These are phyloP conservation scores for Anoncus sp. DNA, from an alignment of 2,888 invertebrate species.

Conservation along the genomic window DNA sequence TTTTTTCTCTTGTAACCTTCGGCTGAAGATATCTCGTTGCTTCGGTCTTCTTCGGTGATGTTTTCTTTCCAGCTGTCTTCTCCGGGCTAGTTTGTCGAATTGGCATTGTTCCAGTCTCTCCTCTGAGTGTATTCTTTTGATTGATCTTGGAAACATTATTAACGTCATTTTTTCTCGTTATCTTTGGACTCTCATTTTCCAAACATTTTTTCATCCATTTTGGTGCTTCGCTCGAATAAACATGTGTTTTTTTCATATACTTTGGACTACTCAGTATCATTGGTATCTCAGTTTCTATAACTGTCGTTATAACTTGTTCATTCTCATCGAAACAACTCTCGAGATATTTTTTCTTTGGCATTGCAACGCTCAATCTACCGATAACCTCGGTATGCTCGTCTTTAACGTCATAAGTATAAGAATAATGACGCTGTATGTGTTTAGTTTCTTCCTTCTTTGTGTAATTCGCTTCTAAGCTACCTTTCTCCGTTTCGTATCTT, in stretches of 20 bases:
- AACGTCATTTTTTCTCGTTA: constrained; percentile 61
- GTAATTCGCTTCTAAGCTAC: constrained; percentile 53
- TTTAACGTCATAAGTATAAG: constrained; percentile 79
- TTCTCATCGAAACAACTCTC: constrained; percentile 81
- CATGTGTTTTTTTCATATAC: constrained; percentile 75
- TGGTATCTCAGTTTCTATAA: constrained; percentile 79
- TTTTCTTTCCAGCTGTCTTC: constrained; percentile 68
- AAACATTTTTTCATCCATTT: constrained; percentile 79
- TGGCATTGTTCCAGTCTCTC: constrained; percentile 39
- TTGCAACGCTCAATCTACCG: constrained; percentile 71
- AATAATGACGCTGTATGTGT: constrained; percentile 79
- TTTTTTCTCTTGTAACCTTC: constrained; percentile 55
- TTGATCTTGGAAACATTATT: constrained; percentile 54
- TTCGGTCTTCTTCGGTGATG: constrained; percentile 69
- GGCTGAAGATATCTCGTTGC: constrained; percentile 55
- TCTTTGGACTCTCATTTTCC: constrained; percentile 68
- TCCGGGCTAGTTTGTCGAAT: constrained; percentile 57
- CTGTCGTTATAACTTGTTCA: constrained; percentile 80
- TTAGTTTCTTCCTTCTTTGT: constrained; percentile 65
- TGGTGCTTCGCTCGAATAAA: constrained; percentile 77
- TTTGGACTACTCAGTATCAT: constrained; percentile 76
- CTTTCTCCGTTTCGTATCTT: constrained; percentile 62
- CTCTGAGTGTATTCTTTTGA: constrained; percentile 52
- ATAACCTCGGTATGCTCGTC: constrained; percentile 67
- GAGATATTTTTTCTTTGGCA: constrained; percentile 77